A percentile compares a stretch with the other conserved stretches of the same genome.
phyloP scores from a whole-genome alignment of 2,113 vertebrate genomes.

The Leptobrachium ailaonicum region DNA sequence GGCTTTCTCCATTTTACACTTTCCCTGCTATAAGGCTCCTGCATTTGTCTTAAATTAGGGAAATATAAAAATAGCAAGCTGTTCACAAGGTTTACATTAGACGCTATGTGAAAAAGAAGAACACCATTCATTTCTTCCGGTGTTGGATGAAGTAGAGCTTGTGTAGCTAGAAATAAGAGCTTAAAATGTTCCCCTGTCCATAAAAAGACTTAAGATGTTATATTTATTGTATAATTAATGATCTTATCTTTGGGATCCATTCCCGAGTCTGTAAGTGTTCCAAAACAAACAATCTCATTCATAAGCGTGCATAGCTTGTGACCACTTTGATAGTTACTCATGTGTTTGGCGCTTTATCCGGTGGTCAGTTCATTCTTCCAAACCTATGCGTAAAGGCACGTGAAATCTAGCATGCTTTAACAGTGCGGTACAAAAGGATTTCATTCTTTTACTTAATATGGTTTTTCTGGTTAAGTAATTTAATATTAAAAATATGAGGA shows the following conservation, averaged over 20 bases:
- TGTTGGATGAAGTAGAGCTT: slow-evolving; percentile 16
- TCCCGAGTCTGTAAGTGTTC: slow-evolving; percentile 23
- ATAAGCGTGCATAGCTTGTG: not conserved
- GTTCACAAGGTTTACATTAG: slow-evolving; percentile 45
- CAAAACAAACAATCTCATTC: slow-evolving; percentile 11
- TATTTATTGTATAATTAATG: slow-evolving; percentile 29
- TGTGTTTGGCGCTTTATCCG: not conserved
- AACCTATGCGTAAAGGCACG: not conserved
- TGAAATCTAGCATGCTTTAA: slow-evolving; percentile 5
- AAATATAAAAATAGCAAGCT: slow-evolving; percentile 38
- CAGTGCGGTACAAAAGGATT: not conserved
- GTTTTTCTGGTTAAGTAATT: not conserved
- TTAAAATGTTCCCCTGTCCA: slow-evolving; percentile 9
- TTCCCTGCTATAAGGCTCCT: slow-evolving; percentile 24
- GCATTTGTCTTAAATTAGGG: slow-evolving; percentile 40
- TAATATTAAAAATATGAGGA: no score
- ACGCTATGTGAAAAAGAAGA: slow-evolving; percentile 21
- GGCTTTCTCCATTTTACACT: slow-evolving; percentile 33
- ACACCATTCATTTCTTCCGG: slow-evolving; percentile 23
- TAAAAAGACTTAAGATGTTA: slow-evolving; percentile 3
- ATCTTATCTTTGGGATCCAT: slow-evolving; percentile 28
- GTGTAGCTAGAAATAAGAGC: slow-evolving; percentile 16
- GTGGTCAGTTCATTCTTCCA: slow-evolving; percentile 6
- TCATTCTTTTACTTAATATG: not conserved
- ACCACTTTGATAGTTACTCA: slow-evolving; percentile 7